Conservation (phyloP, 2,888 invertebrate genomes). For the Thalpophila matura region DNA sequence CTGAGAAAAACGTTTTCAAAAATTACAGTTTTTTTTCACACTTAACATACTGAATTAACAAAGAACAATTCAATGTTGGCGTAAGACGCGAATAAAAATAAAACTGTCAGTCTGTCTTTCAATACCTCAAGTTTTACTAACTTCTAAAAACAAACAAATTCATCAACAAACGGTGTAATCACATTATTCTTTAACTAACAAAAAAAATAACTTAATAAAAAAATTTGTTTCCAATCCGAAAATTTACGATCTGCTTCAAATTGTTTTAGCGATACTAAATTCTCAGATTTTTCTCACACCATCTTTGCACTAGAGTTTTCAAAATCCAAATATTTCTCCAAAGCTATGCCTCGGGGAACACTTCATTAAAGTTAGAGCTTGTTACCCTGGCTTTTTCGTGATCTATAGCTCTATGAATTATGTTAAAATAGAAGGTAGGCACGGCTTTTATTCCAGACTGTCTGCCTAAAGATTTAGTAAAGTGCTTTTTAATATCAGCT, state of each 20-base stretch:
- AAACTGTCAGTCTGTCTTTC: no score
- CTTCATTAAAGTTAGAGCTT: slow-evolving; percentile 56
- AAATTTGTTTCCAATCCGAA: background rate
- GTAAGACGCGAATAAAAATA: no score
- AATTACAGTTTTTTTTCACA: no score
- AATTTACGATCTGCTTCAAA: slow-evolving; percentile 1
- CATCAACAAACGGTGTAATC: no score
- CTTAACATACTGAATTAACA: no score
- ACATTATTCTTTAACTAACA: background rate
- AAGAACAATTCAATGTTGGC: no score
- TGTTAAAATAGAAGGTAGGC: slow-evolving; percentile 33
- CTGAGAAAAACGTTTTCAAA: no score
- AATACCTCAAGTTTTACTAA: no score
- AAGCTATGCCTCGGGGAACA: slow-evolving; percentile 43
- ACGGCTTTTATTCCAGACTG: slow-evolving; percentile 30
- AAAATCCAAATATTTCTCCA: slow-evolving; percentile 24
- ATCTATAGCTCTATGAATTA: slow-evolving; percentile 59
- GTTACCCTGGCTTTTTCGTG: slow-evolving; percentile 58
- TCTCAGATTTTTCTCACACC: slow-evolving; percentile 11
- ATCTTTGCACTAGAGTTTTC: background rate
- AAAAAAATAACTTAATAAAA: background rate
- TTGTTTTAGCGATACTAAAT: background rate
- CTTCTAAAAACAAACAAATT: no score
- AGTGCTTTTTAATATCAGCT: slow-evolving; percentile 31
- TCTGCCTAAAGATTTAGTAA: slow-evolving; percentile 38